Evolutionary conservation across 2,888 invertebrate genomes (phyloP).

Genomic region (Priocnemis perturbator): DNA sequence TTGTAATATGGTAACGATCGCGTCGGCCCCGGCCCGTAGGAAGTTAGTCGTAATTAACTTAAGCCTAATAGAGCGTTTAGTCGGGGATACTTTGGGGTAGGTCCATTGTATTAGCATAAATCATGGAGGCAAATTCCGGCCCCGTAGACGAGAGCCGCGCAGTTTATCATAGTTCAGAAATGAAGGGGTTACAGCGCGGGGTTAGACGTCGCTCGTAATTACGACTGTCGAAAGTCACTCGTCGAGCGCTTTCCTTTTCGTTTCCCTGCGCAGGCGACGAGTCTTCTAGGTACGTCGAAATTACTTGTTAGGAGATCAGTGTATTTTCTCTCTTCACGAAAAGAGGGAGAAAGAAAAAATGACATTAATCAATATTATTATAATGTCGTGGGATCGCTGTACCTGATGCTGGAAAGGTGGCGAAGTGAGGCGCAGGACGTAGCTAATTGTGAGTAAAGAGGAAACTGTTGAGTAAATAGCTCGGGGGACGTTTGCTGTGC

Average conservation of each 20-base stretch:
- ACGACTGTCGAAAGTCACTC: constrained; percentile 32
- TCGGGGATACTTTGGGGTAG: constrained; percentile 56
- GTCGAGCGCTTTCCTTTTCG: constrained; percentile 30
- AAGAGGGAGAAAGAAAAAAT: too few relatives aligned
- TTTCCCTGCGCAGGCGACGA: too few relatives aligned
- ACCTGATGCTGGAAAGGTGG: too few relatives aligned
- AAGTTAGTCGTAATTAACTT: constrained; percentile 66
- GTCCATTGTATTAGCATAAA: constrained; percentile 66
- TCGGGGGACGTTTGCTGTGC: too few relatives aligned
- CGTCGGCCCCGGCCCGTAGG: constrained; percentile 43
- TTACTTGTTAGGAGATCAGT: too few relatives aligned
- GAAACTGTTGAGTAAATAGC: too few relatives aligned
- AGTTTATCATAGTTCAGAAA: constrained; percentile 60
- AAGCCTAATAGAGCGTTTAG: constrained; percentile 68
- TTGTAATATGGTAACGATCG: constrained; percentile 56
- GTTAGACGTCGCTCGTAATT: constrained; percentile 50
- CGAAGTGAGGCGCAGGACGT: too few relatives aligned
- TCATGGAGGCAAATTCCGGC: constrained; percentile 58
- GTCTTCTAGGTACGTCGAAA: too few relatives aligned
- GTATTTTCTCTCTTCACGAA: too few relatives aligned
- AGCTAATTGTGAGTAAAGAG: too few relatives aligned
- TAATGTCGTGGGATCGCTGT: too few relatives aligned
- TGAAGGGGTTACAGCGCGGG: constrained; percentile 52
- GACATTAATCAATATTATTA: too few relatives aligned
- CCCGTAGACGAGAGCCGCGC: constrained; percentile 36